phyloP scores from a whole-genome alignment of 2,888 invertebrate genomes.

The Ichneumoninae sp. region DNA sequence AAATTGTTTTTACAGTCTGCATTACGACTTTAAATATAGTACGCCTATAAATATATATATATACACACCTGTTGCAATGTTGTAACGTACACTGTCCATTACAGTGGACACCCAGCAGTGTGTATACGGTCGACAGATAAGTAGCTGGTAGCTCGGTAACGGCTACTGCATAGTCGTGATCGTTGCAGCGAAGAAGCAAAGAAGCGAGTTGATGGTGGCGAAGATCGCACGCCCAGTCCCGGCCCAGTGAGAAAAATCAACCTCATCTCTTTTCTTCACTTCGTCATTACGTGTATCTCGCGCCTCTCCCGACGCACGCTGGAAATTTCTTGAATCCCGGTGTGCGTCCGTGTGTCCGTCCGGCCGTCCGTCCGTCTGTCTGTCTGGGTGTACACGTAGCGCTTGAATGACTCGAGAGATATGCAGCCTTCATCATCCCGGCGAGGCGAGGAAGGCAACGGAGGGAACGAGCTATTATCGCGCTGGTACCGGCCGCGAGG shows the following conservation, averaged over 20 bases:
- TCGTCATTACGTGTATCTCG: constrained; percentile 34
- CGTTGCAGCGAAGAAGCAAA: neutral
- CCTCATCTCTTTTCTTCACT: constrained; percentile 61
- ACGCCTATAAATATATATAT: too few relatives aligned
- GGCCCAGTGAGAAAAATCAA: constrained; percentile 79
- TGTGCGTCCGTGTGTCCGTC: neutral
- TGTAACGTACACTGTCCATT: too few relatives aligned
- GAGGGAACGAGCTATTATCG: constrained; percentile 58
- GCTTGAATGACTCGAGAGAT: constrained; percentile 61
- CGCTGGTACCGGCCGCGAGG: neutral
- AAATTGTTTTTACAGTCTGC: too few relatives aligned
- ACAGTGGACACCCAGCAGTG: neutral
- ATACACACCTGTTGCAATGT: too few relatives aligned
- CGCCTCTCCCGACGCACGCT: constrained; percentile 3
- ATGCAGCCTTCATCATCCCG: constrained; percentile 22
- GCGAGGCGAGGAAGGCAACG: neutral
- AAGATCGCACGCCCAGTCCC: constrained; percentile 75
- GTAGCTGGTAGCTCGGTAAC: constrained; percentile 27
- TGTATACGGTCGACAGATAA: constrained; percentile 25
- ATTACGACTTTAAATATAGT: too few relatives aligned
- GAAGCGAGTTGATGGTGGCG: constrained; percentile 19
- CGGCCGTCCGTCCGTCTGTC: constrained; percentile 1
- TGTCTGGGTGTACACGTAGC: constrained; percentile 8
- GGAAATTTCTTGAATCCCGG: constrained; percentile 4
- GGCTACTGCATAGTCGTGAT: neutral